Base-by-base conservation (phyloP, 2,888 invertebrate species). In the Lycocerus yunnanus region DNA sequence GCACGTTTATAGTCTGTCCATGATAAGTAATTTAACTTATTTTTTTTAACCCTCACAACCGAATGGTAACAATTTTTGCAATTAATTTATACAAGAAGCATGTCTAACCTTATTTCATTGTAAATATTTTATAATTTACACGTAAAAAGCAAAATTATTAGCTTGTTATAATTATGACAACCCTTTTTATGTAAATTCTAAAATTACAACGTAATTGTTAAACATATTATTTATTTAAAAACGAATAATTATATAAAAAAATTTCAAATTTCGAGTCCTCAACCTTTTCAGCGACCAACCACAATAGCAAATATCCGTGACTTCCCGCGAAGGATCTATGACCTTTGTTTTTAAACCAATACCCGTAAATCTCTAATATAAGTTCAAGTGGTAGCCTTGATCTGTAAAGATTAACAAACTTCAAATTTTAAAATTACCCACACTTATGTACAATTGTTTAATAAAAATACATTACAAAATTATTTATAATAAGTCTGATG, bases 1-100 rank as follows among this genome's bases (percentile, higher is more conserved):
- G 82, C 82, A 81, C 82, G 80, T 82, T 80, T 80, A 80, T 82
- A 60, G 78, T 82, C 83, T 71, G 66, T 71, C 71, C 71, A 60
- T 71, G 66, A 70, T 70, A 58, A 13, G 80, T 84, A 83, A 82
- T 80, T 79, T 73, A 79, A 80, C 2, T 43, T 43, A 43, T 43
- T 43, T n/a, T 43, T 27, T 43, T 43, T 43, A 43, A 43, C 43
- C 43, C 43, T 43, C 43, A 43, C 43, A 27, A 43, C 43, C 43
- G 43, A 43, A 43, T 43, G 43, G 43, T 43, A 43, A 43, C 43
- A 43, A 43, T 43, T 43, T 43, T 43, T 43, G n/a, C n/a, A n/a
- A 43, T 43, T 43, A 43, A n/a, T 43, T 43, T 43, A 43, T 43
- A 43, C 43, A 43, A 43, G n/a, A n/a, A 43, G n/a, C 43, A n/a